These are phyloP conservation scores for Haliclona indistincta DNA, from an alignment of 37 sponge, comb jelly and placozoan genomes.

Conservation along the genomic window DNA sequence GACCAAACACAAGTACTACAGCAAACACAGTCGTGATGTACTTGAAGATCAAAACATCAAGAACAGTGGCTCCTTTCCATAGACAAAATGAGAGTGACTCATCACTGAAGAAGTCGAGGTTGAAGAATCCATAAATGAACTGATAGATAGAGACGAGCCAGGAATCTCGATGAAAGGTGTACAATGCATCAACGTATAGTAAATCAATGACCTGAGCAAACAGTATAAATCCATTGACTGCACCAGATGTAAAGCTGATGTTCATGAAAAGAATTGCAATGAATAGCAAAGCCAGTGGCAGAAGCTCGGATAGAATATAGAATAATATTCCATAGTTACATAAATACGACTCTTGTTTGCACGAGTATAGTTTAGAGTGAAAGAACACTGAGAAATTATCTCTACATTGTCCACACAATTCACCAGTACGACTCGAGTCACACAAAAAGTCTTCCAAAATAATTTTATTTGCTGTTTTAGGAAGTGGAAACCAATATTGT, in stretches of 20 bases:
- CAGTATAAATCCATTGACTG: slow-evolving; percentile 39
- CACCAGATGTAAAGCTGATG: slow-evolving; percentile 48
- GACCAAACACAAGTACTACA: slow-evolving; percentile 9
- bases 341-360: background rate
- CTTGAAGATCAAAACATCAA: slow-evolving; percentile 36
- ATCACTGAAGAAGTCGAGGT: slow-evolving; percentile 37
- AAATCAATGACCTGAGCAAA: slow-evolving; percentile 49
- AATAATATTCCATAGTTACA: slow-evolving; percentile 29
- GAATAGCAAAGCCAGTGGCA: slow-evolving; percentile 38
- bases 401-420: slow-evolving; percentile 33
- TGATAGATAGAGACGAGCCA: background rate
- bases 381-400: slow-evolving; percentile 14
- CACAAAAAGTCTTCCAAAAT: slow-evolving; percentile 23
- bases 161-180: background rate
- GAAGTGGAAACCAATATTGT: background rate
- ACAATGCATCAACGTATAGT: background rate
- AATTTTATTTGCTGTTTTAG: background rate
- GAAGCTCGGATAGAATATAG: slow-evolving; percentile 34
- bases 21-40: slow-evolving; percentile 29
- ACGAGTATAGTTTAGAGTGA: slow-evolving; percentile 22
- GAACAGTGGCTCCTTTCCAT: slow-evolving; percentile 27
- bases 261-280: slow-evolving; percentile 6
- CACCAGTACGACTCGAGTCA: slow-evolving; percentile 14
- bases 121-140: slow-evolving; percentile 36
- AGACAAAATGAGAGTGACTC: slow-evolving; percentile 41